Evolutionary conservation across 2,888 invertebrate genomes (phyloP).

Genomic region (Dysmachus trigonus): DNA sequence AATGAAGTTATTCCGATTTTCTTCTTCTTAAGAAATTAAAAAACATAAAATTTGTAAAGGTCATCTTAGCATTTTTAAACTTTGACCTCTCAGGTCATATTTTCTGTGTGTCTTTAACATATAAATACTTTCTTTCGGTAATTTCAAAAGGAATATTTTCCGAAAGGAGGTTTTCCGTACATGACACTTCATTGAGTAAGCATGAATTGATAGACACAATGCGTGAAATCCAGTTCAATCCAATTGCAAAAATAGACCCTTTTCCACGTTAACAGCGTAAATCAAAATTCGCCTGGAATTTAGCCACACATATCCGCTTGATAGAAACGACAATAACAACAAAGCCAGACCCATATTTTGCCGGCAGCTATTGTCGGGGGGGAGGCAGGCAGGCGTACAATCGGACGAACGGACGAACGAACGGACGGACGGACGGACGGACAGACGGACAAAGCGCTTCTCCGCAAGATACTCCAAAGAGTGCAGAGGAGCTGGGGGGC

Average conservation of each 20-base stretch:
- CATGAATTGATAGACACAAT: background rate
- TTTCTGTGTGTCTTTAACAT: background rate
- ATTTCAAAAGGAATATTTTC: background rate
- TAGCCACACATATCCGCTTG: slow-evolving; percentile 35
- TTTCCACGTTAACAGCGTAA: slow-evolving; percentile 19
- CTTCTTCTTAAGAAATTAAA: no score
- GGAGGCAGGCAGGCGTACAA: background rate
- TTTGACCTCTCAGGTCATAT: no score
- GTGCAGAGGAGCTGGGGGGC: background rate
- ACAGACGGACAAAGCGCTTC: background rate
- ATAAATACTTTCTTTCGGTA: background rate
- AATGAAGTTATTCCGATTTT: no score
- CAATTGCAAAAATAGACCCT: slow-evolving; percentile 2
- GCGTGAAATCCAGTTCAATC: slow-evolving; percentile 10
- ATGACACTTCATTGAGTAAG: background rate
- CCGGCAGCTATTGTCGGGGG: background rate
- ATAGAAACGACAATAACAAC: slow-evolving; percentile 23
- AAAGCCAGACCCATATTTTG: slow-evolving; percentile 23
- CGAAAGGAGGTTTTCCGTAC: background rate
- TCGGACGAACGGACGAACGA: no score
- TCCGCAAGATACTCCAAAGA: background rate
- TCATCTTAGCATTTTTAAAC: no score
- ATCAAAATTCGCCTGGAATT: slow-evolving; percentile 41
- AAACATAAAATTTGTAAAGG: no score
- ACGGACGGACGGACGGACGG: background rate